Evolutionary conservation across 2,797 vertebrate species (phyloP).

Genomic region (Chromis chromis): DNA sequence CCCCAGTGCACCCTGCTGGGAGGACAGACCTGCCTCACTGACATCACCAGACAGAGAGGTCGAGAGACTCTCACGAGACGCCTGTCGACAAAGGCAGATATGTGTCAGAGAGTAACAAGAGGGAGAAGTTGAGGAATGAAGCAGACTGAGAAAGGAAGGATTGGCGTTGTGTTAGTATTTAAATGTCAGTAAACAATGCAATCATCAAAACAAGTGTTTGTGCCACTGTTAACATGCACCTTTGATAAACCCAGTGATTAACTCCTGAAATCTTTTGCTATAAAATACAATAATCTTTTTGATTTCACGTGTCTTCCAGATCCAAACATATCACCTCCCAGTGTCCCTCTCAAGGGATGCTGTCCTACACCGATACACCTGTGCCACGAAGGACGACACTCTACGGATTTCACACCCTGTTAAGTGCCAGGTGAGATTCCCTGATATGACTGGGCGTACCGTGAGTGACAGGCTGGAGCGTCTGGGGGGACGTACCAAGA

Average conservation of each 20-base stretch:
- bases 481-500: slow-evolving; percentile 65
- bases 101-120: not conserved
- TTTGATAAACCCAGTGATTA: slow-evolving; percentile 22
- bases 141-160: rapidly evolving
- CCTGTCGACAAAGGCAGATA: slow-evolving; percentile 72
- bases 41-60: slow-evolving; percentile 89
- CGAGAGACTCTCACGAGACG: slow-evolving; percentile 82
- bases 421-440: slow-evolving; percentile 12
- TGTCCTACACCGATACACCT: slow-evolving; percentile 1
- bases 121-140: not conserved
- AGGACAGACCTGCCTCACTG: slow-evolving; percentile 88
- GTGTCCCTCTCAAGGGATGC: slow-evolving; percentile 4
- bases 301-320: not conserved
- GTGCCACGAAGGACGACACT: slow-evolving; percentile 2
- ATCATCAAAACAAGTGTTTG: slow-evolving; percentile 13
- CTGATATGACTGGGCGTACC: slow-evolving; percentile 69
- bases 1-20: slow-evolving; percentile 89
- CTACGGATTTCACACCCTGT: slow-evolving; percentile 42
- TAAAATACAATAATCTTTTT: slow-evolving; percentile 1
- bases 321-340: slow-evolving; percentile 29
- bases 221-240: slow-evolving; percentile 8
- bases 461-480: slow-evolving; percentile 63
- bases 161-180: not conserved
- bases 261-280: not conserved
- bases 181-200: slow-evolving; percentile 3